phyloP scores from a whole-genome alignment of 2,888 invertebrate species.

The Hypomecis punctinalis region DNA sequence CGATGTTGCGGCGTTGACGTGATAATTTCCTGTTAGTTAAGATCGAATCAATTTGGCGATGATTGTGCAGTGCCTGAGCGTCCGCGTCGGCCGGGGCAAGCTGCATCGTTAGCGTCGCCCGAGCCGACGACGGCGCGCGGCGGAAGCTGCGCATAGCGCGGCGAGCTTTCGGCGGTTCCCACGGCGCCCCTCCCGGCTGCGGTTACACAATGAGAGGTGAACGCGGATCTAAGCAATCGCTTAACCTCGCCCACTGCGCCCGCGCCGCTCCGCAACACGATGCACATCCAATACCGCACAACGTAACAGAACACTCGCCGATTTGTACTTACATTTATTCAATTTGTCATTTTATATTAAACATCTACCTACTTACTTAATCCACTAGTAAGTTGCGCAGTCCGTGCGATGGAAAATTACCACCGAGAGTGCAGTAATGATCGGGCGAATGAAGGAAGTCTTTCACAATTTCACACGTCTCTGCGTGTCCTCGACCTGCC shows the following conservation, averaged over 20 bases:
- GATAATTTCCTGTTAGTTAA: conserved; percentile 75
- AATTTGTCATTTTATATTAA: conserved; percentile 42
- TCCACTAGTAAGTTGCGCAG: conserved; percentile 17
- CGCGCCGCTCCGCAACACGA: conserved; percentile 54
- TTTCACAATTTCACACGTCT: conserved; percentile 45
- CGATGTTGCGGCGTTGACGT: conserved; percentile 58
- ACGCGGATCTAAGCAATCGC: conserved; percentile 85
- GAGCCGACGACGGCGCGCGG: conserved; percentile 60
- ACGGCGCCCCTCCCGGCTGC: conserved; percentile 70
- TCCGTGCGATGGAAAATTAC: conserved; percentile 40
- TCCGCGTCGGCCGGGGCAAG: conserved; percentile 58
- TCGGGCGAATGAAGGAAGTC: conserved; percentile 38
- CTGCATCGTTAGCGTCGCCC: conserved; percentile 75
- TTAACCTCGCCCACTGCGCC: conserved; percentile 84
- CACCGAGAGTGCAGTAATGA: conserved; percentile 23
- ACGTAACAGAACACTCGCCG: conserved; percentile 36
- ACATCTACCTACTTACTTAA: conserved; percentile 24
- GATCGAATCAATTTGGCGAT: conserved; percentile 72
- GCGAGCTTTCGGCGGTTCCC: conserved; percentile 84
- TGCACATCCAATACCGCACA: conserved; percentile 44
- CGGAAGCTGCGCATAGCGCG: conserved; percentile 77
- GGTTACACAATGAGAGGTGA: conserved; percentile 84
- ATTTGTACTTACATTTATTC: conserved; percentile 42
- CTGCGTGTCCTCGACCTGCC: conserved; percentile 41
- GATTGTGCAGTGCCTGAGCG: conserved; percentile 59